Conservation (phyloP, 1,140 invertebrate species). For the Teleopsis dalmanni region DNA sequence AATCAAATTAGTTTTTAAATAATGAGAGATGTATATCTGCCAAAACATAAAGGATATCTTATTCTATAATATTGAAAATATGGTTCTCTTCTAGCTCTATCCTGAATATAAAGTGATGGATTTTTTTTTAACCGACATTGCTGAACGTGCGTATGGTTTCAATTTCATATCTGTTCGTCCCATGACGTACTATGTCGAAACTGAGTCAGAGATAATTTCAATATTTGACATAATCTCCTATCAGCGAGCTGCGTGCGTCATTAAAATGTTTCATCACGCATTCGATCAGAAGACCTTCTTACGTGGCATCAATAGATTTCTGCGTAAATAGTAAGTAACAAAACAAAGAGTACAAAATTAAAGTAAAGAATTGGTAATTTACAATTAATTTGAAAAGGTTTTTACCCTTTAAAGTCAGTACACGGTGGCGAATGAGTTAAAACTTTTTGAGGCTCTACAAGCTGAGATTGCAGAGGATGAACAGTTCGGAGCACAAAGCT, state of each 20-base stretch:
- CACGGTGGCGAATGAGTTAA: slow-evolving; percentile 27
- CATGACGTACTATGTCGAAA: slow-evolving; percentile 61
- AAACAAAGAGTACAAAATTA: neutral
- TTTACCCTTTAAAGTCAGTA: slow-evolving; percentile 29
- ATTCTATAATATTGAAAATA: too few species aligned
- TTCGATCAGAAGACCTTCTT: slow-evolving; percentile 39
- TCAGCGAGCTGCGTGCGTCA: slow-evolving; percentile 49
- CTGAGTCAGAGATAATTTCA: slow-evolving; percentile 62
- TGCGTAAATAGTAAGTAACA: slow-evolving; percentile 40
- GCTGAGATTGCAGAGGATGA: slow-evolving; percentile 39
- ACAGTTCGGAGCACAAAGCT: slow-evolving; percentile 24
- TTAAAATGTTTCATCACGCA: slow-evolving; percentile 47
- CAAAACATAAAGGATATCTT: too few species aligned
- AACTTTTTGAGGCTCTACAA: slow-evolving; percentile 44
- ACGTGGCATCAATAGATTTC: slow-evolving; percentile 32
- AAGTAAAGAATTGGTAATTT: slow-evolving; percentile 25
- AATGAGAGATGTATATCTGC: too few species aligned
- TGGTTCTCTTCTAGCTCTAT: slow-evolving; percentile 44
- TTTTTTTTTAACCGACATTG: slow-evolving; percentile 60
- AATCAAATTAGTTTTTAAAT: too few species aligned
- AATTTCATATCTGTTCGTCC: slow-evolving; percentile 55
- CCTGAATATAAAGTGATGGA: slow-evolving; percentile 66
- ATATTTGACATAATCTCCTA: slow-evolving; percentile 79
- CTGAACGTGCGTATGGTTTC: slow-evolving; percentile 28
- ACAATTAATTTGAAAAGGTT: slow-evolving; percentile 36